phyloP scores from a whole-genome alignment of 1,140 invertebrate species.

The Ptiloglossa arizonensis region DNA sequence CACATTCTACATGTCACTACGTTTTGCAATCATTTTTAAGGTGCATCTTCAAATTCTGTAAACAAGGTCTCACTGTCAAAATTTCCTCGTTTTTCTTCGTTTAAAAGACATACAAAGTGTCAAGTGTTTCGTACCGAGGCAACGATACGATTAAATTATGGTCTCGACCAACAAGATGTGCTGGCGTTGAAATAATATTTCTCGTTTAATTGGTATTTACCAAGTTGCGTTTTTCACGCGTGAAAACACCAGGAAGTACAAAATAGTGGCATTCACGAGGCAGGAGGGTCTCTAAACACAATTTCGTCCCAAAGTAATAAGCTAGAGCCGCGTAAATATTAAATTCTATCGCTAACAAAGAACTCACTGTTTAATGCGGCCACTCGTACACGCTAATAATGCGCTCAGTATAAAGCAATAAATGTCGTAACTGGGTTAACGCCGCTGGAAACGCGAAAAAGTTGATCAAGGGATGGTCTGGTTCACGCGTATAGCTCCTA shows the following conservation, averaged over 20 bases:
- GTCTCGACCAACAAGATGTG: neutral
- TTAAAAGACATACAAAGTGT: too few relatives aligned
- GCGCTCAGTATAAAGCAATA: slow-evolving; percentile 58
- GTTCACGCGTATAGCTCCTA: too few relatives aligned
- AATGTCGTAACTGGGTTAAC: slow-evolving; percentile 73
- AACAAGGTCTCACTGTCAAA: too few relatives aligned
- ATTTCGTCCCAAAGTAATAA: slow-evolving; percentile 39
- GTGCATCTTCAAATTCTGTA: too few relatives aligned
- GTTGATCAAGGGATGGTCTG: slow-evolving; percentile 51
- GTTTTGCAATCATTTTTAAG: too few relatives aligned
- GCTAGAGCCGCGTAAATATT: slow-evolving; percentile 49
- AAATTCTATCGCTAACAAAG: slow-evolving; percentile 70
- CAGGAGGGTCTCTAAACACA: slow-evolving; percentile 36
- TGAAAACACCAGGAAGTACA: slow-evolving; percentile 20
- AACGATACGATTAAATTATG: slow-evolving; percentile 17
- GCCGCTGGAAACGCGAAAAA: slow-evolving; percentile 56
- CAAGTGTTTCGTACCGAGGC: neutral
- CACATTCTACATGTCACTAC: too few relatives aligned
- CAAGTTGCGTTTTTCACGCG: slow-evolving; percentile 21
- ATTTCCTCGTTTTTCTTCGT: too few relatives aligned
- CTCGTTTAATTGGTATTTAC: slow-evolving; percentile 35
- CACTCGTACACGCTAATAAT: slow-evolving; percentile 60
- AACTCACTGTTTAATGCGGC: slow-evolving; percentile 60
- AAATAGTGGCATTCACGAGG: slow-evolving; percentile 34
- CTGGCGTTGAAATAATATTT: slow-evolving; percentile 25